A percentile compares a stretch with the other conserved stretches of the same genome.
Conservation (phyloP, 2,113 vertebrate genomes). For the Rhombomys opimus region DNA sequence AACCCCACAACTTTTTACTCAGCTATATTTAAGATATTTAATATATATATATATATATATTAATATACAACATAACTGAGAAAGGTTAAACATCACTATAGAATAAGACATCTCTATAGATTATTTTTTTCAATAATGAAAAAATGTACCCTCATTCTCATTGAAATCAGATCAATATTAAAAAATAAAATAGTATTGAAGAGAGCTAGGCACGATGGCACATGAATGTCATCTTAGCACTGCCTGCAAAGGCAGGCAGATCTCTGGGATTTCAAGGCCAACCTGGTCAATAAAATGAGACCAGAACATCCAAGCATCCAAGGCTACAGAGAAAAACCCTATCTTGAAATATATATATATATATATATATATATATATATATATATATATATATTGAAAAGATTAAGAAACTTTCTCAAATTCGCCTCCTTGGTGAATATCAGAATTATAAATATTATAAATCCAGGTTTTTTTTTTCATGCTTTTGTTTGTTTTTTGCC, state of each 20-base stretch:
- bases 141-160: not conserved
- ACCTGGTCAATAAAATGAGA: too few species aligned
- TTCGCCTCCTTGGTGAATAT: not conserved
- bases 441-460: not conserved
- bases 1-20: not conserved
- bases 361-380: not conserved
- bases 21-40: not conserved
- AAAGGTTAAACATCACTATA: not conserved
- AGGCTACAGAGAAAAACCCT: too few species aligned
- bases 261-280: too few species aligned
- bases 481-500: not conserved
- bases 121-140: not conserved
- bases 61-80: not conserved
- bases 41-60: not conserved
- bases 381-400: not conserved
- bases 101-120: not conserved
- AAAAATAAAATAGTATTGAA: not conserved
- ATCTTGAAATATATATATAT: not conserved
- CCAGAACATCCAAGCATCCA: too few species aligned
- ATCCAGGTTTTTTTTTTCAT: not conserved
- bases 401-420: not conserved
- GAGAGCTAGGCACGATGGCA: too few species aligned
- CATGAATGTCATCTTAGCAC: too few species aligned
- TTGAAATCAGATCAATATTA: not conserved
- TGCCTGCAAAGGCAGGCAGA: too few species aligned